A percentile compares a stretch with the other conserved stretches of the same genome.
These are phyloP conservation scores for Hystrix cristata DNA, from an alignment of 2,113 vertebrate genomes.

Conservation along the genomic window DNA sequence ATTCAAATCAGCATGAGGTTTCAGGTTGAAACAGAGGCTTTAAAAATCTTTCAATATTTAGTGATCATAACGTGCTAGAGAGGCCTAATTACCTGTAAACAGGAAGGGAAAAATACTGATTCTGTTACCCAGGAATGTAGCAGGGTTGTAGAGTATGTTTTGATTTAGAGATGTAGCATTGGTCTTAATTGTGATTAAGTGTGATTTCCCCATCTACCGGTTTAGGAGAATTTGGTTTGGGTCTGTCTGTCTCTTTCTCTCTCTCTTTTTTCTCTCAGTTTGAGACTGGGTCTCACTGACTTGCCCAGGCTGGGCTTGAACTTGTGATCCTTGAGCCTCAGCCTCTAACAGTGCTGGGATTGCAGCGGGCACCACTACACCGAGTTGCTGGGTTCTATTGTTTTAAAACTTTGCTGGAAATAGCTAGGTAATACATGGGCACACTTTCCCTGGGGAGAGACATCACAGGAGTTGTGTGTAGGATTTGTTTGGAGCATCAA, in stretches of 20 bases:
- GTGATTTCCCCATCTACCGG: conserved; percentile 34
- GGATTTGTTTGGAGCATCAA: conserved; percentile 57
- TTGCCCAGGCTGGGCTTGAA: background rate
- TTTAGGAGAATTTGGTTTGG: conserved; percentile 26
- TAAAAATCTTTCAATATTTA: conserved; percentile 81
- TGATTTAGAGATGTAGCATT: conserved; percentile 39
- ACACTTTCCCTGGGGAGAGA: conserved; percentile 2
- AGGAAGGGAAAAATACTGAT: conserved; percentile 14
- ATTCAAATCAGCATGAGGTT: conserved; percentile 86
- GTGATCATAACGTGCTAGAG: conserved; percentile 62
- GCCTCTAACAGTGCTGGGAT: background rate
- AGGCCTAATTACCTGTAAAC: conserved; percentile 73
- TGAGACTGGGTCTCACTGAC: background rate
- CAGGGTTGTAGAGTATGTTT: background rate
- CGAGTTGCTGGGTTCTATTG: background rate
- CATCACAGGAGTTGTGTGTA: background rate
- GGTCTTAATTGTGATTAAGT: conserved; percentile 41
- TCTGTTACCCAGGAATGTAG: background rate
- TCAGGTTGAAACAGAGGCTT: conserved; percentile 80
- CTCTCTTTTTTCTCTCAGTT: background rate
- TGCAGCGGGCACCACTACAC: background rate
- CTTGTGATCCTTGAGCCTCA: background rate
- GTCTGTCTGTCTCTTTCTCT: background rate
- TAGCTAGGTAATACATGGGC: conserved; percentile 55
- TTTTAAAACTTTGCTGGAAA: conserved; percentile 79